phyloP scores from a whole-genome alignment of 2,113 vertebrate genomes.

The Petrocephalus zakoni region DNA sequence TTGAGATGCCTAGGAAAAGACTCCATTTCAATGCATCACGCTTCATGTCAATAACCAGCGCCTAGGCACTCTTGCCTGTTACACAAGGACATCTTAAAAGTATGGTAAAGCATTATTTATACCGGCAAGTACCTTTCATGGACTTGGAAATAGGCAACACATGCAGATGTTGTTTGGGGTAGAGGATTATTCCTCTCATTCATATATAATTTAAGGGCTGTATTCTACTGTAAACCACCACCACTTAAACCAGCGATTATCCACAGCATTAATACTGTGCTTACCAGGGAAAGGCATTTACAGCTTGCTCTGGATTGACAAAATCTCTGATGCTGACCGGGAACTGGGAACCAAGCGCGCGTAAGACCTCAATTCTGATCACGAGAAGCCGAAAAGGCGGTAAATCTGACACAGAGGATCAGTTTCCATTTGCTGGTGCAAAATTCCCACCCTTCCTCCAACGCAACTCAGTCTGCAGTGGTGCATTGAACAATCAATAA shows the following conservation, averaged over 20 bases:
- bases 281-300: not conserved
- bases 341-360: not conserved
- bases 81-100: constrained; percentile 17
- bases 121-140: not conserved
- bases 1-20: not conserved
- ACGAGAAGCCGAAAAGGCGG: not conserved
- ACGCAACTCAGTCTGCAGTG: not conserved
- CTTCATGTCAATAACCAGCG: not conserved
- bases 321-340: not conserved
- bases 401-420: not conserved
- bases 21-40: not conserved
- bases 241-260: not conserved
- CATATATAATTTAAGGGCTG: not conserved
- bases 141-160: not conserved
- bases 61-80: not conserved
- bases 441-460: not conserved
- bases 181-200: not conserved
- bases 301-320: not conserved
- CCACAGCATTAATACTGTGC: not conserved
- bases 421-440: not conserved
- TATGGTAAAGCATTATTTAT: constrained; percentile 14
- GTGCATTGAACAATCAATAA: not conserved
- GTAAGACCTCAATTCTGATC: not conserved
- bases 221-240: too few species aligned
- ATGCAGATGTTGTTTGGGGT: not conserved